Evolutionary conservation across 2,888 invertebrate species (phyloP).

Genomic region (Drosophila bunnanda): DNA sequence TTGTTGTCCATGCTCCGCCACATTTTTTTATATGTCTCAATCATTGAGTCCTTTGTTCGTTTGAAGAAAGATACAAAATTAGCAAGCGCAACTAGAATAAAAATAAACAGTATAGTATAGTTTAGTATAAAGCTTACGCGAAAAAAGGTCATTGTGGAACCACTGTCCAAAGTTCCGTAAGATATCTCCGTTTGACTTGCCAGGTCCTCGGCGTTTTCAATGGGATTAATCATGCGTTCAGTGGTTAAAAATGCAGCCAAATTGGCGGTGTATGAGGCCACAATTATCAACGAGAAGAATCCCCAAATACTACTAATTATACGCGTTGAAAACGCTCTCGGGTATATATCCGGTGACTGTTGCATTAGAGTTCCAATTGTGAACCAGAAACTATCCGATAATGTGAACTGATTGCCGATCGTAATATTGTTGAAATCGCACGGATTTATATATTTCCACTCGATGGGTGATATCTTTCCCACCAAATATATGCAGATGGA

Average conservation of each 20-base stretch:
- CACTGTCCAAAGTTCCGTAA: constrained; percentile 93
- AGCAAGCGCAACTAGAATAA: too few species aligned
- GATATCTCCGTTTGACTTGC: constrained; percentile 92
- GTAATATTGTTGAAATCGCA: constrained; percentile 85
- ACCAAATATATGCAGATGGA: constrained; percentile 92
- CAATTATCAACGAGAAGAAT: constrained; percentile 96
- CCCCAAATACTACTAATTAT: constrained; percentile 96
- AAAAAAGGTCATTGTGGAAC: constrained; percentile 96
- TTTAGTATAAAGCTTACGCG: constrained; percentile 85
- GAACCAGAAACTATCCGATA: constrained; percentile 94
- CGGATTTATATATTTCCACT: constrained; percentile 91
- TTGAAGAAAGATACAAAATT: background rate
- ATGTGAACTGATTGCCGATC: constrained; percentile 91
- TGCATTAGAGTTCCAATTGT: constrained; percentile 95
- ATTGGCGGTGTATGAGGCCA: constrained; percentile 96
- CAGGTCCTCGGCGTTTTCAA: constrained; percentile 93
- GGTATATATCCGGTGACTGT: constrained; percentile 92
- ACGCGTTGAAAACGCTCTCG: constrained; percentile 88
- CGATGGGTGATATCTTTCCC: constrained; percentile 92
- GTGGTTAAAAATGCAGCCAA: constrained; percentile 96
- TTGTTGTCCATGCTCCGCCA: constrained; percentile 92
- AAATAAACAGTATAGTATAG: background rate
- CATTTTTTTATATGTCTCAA: constrained; percentile 92
- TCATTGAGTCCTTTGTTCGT: constrained; percentile 89
- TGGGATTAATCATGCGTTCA: constrained; percentile 94